These are phyloP conservation scores for Corythaeola cristata DNA, from an alignment of 2,113 vertebrate species.

Conservation along the genomic window DNA sequence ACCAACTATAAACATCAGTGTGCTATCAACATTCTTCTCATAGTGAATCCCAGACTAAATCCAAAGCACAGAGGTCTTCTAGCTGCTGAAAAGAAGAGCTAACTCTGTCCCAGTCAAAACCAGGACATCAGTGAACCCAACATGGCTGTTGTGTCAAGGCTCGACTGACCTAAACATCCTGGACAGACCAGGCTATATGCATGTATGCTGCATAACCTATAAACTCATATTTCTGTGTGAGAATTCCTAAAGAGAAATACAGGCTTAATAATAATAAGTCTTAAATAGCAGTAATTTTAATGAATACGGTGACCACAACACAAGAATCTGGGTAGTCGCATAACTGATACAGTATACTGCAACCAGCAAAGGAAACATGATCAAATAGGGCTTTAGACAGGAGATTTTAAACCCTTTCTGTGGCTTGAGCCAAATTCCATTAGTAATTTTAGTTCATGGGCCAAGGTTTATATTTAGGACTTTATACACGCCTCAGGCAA, in stretches of 20 bases:
- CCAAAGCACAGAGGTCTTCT: no score
- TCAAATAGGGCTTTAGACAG: slow-evolving; percentile 42
- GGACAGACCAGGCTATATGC: background rate
- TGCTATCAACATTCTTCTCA: no score
- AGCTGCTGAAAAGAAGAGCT: no score
- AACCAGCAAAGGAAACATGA: slow-evolving; percentile 25
- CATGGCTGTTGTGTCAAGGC: rapidly evolving
- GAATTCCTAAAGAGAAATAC: background rate
- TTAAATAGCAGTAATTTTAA: background rate
- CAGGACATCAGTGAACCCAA: background rate
- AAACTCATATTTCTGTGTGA: background rate
- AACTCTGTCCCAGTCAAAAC: no score
- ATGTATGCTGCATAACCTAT: background rate
- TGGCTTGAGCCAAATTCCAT: slow-evolving; percentile 59
- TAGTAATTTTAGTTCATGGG: slow-evolving; percentile 50
- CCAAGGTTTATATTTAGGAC: slow-evolving; percentile 60
- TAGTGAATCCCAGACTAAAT: no score
- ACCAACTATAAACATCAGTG: no score
- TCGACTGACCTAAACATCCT: background rate
- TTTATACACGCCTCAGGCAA: slow-evolving; percentile 1
- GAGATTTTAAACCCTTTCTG: slow-evolving; percentile 57
- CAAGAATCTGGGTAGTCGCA: background rate
- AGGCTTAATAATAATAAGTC: background rate
- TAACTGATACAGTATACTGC: slow-evolving; percentile 11
- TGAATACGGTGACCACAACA: background rate